Conservation (phyloP, 2,888 invertebrate genomes). For the Andrena dorsata region DNA sequence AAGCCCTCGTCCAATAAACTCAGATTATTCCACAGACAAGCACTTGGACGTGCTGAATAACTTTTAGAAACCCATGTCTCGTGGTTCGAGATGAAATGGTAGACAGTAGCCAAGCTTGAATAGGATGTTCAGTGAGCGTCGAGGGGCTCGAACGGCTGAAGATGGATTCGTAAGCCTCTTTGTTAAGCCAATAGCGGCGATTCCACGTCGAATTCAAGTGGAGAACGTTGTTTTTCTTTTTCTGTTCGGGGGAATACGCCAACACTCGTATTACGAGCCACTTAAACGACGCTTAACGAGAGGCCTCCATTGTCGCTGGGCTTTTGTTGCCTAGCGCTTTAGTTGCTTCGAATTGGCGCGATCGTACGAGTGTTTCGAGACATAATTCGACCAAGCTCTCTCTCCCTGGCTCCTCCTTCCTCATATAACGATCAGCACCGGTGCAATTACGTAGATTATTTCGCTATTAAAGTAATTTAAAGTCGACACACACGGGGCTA, state of each 20-base stretch:
- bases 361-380: slow-evolving; percentile 46
- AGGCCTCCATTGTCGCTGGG: slow-evolving; percentile 52
- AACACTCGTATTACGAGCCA: slow-evolving; percentile 58
- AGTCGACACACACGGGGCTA: no score
- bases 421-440: background rate
- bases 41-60: no score
- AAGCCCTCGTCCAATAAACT: no score
- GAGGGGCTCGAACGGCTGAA: background rate
- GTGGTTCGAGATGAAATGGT: slow-evolving; percentile 4
- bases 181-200: slow-evolving; percentile 1
- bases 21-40: no score
- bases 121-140: background rate
- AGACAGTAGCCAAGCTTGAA: background rate
- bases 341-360: slow-evolving; percentile 40
- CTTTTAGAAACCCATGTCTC: background rate
- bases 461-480: no score
- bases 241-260: slow-evolving; percentile 39
- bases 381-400: slow-evolving; percentile 31
- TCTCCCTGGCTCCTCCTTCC: background rate
- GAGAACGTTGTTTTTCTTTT: slow-evolving; percentile 44
- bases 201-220: slow-evolving; percentile 15
- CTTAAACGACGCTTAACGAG: slow-evolving; percentile 59
- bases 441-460: no score
- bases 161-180: slow-evolving; percentile 9
- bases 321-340: slow-evolving; percentile 42